Evolutionary conservation across 2,113 vertebrate species (phyloP), one percentile per base, ranked within the genome.

Genomic region (Willisornis vidua): DNA sequence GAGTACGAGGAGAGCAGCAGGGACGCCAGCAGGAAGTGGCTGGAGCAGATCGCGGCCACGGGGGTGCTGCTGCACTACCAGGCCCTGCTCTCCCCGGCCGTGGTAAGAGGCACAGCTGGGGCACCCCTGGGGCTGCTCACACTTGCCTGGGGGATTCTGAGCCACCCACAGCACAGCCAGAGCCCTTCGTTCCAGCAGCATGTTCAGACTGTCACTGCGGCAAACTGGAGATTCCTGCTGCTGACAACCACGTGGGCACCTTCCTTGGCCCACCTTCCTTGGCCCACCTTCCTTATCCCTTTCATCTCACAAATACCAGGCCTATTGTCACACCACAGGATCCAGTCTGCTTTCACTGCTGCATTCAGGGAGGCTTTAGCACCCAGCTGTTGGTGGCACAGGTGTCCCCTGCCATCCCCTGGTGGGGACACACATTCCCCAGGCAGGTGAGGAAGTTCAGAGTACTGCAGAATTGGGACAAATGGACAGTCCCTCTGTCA

Each of bases 21-120:
- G 49, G 99, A 99, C 1, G 99, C 99, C 97, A 99, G 99, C 98
- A 98, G 98, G 95, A 99, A 99, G 96, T 99, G 99, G 99, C 97
- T 99, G 95, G 99, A 99, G 95, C 99, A 99, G 95, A 98, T 99
- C 79, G 98, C 99, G 2, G 98, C 97, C 95, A 99, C 99, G 0
- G 99, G 99, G 0, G 98, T 98, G 92, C 96, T 99, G 43, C 97
- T 99, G 59, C 98, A 99, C 97, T 99, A 99, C 96, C 99, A 99
- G 98, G 99, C 99, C 37, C 97, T 99, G 46, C 98, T 99, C 12
- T 98, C 98, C 4, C 98, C 99, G 0, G 51, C 97, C 1, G 72
- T 98, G 98, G 99, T 99, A 97, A 99, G 99, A 87, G 96, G 61
- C 82, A 57, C 29, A 61, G 23, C 4, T 68, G 37, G 33, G 55